phyloP scores from a whole-genome alignment of 2,113 vertebrate species.

The Acinonyx jubatus region DNA sequence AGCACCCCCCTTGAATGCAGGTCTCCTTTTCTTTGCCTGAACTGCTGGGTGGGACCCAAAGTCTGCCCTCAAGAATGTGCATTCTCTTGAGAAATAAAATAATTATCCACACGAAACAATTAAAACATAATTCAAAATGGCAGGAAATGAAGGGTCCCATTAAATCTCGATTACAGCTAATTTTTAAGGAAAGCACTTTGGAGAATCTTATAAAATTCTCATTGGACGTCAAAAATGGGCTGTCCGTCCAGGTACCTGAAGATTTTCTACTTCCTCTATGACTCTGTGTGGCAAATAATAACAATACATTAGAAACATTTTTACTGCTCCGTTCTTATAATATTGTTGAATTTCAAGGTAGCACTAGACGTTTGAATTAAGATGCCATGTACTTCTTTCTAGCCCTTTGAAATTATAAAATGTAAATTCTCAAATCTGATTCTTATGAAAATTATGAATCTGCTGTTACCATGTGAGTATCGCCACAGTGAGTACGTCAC shows the following conservation, averaged over 20 bases:
- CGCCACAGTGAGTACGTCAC: background rate
- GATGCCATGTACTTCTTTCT: background rate
- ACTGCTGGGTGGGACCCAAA: background rate
- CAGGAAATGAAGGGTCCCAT: background rate
- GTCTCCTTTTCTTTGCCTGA: background rate
- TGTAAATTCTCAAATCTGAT: background rate
- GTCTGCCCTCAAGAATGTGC: background rate
- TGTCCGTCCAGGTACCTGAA: background rate
- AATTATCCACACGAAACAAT: background rate
- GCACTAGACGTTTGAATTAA: background rate
- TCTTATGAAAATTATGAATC: background rate
- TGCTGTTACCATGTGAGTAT: background rate
- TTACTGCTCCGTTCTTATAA: background rate
- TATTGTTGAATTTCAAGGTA: background rate
- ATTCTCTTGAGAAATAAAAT: conserved; percentile 17
- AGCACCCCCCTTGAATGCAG: background rate
- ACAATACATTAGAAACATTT: background rate
- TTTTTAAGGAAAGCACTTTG: background rate
- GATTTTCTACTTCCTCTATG: background rate
- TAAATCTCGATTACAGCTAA: background rate
- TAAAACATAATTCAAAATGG: background rate
- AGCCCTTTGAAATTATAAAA: background rate
- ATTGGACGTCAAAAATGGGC: background rate
- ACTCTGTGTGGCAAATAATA: background rate
- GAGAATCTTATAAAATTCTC: background rate